A percentile compares a stretch with the other conserved stretches of the same genome.
These are phyloP conservation scores for Sebastes oblongus DNA, from an alignment of 2,797 vertebrate genomes.

Conservation along the genomic window DNA sequence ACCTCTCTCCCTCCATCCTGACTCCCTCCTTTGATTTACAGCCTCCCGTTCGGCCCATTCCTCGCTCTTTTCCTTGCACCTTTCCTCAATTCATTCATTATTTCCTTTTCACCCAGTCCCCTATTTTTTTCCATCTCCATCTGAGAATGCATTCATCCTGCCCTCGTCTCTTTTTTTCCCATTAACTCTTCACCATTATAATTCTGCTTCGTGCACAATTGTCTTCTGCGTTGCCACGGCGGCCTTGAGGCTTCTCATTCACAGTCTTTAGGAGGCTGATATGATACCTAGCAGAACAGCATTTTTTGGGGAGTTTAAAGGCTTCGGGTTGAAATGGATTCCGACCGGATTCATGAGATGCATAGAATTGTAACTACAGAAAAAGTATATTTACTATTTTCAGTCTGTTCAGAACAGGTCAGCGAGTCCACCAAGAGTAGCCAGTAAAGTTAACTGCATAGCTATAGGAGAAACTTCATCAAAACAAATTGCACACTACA, in stretches of 20 bases:
- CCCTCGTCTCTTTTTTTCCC: conserved; percentile 41
- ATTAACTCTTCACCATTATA: conserved; percentile 66
- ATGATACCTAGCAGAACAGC: background rate
- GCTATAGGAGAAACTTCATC: background rate
- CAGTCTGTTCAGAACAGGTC: background rate
- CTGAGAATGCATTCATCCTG: conserved; percentile 50
- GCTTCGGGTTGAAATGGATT: conserved; percentile 26
- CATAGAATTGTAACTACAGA: background rate
- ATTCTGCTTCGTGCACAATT: conserved; percentile 55
- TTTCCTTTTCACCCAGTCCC: conserved; percentile 53
- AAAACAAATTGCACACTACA: background rate
- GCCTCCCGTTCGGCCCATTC: conserved; percentile 59
- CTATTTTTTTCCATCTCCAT: conserved; percentile 42
- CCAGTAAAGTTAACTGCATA: background rate
- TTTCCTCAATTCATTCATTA: conserved; percentile 70
- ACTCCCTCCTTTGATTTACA: conserved; percentile 76
- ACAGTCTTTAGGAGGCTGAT: conserved; percentile 25
- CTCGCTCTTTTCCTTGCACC: conserved; percentile 57
- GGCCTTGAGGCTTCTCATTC: conserved; percentile 39
- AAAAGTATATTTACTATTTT: background rate
- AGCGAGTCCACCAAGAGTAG: background rate
- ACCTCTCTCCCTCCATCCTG: conserved; percentile 70
- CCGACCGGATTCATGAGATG: conserved; percentile 13
- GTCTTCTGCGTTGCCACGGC: conserved; percentile 35
- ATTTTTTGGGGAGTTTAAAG: conserved; percentile 1